Percentiles rank a stretch among this genome's conserved stretches.
Conservation (phyloP, 2,888 invertebrate species). For the Lottia gigantea region DNA sequence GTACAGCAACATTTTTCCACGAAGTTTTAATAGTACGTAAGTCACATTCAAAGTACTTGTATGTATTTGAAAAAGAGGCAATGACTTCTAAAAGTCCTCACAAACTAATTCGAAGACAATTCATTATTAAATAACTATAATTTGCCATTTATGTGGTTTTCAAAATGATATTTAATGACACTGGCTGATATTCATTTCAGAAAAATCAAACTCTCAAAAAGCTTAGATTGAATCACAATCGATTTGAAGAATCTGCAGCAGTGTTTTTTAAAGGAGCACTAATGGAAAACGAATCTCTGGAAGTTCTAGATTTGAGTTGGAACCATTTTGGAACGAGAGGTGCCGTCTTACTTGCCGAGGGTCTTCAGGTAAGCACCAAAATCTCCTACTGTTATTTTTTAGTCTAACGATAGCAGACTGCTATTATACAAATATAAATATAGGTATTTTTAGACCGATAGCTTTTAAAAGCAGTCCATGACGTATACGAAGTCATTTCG, state of each 20-base stretch:
- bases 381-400: no score
- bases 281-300: conserved; percentile 50
- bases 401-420: no score
- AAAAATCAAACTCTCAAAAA: conserved; percentile 48
- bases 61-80: no score
- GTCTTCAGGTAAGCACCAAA: conserved; percentile 42
- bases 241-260: conserved; percentile 48
- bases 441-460: no score
- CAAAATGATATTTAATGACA: no score
- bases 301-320: conserved; percentile 60
- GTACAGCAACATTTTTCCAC: conserved; percentile 39
- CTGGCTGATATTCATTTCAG: conserved; percentile 32
- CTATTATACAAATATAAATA: no score
- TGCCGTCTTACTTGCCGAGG: conserved; percentile 50
- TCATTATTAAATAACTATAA: no score
- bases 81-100: no score
- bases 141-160: no score
- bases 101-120: no score
- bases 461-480: no score
- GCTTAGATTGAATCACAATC: conserved; percentile 48
- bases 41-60: background rate
- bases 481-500: no score
- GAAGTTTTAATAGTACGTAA: conserved; percentile 40
- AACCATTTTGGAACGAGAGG: conserved; percentile 55
- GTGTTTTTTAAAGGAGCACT: conserved; percentile 45